Conservation (phyloP, 1,140 invertebrate genomes). For the Carposina sasakii region DNA sequence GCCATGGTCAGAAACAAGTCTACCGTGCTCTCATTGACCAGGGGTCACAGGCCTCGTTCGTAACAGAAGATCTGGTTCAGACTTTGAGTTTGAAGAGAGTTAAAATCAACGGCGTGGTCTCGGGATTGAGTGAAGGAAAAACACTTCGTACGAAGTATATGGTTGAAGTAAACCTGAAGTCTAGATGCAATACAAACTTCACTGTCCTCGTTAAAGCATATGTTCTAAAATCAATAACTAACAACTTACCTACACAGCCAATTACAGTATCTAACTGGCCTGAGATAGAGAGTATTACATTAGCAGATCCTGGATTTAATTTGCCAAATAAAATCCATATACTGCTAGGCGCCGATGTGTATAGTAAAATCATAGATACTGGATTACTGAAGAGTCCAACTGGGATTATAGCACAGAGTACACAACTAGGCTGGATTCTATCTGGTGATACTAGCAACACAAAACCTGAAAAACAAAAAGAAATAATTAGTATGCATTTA, state of each 20-base stretch:
- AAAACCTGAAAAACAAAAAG: too few relatives aligned
- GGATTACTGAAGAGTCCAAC: conserved; percentile 23
- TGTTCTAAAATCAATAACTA: too few relatives aligned
- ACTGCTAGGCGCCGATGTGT: conserved; percentile 21
- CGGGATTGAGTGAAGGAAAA: conserved; percentile 9
- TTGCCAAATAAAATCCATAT: conserved; percentile 15
- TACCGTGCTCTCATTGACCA: conserved; percentile 21
- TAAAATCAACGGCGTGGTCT: background rate
- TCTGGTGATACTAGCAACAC: conserved; percentile 17
- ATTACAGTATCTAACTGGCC: too few relatives aligned
- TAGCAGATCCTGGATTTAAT: conserved; percentile 18
- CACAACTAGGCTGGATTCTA: conserved; percentile 25
- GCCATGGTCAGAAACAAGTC: conserved; percentile 3
- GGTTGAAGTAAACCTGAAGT: conserved; percentile 7
- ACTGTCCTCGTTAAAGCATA: too few relatives aligned
- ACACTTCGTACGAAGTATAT: conserved; percentile 8
- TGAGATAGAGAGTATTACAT: conserved; percentile 14
- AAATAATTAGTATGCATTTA: too few relatives aligned
- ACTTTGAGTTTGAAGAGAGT: conserved; percentile 8
- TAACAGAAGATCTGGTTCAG: conserved; percentile 22
- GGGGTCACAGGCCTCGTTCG: conserved; percentile 23
- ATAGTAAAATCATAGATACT: conserved; percentile 18
- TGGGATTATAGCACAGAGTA: conserved; percentile 27
- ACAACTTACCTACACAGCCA: too few relatives aligned
- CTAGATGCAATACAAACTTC: conserved; percentile 11